Evolutionary conservation across 2,888 invertebrate genomes (phyloP).

Genomic region (Meghimatium bilineatum): DNA sequence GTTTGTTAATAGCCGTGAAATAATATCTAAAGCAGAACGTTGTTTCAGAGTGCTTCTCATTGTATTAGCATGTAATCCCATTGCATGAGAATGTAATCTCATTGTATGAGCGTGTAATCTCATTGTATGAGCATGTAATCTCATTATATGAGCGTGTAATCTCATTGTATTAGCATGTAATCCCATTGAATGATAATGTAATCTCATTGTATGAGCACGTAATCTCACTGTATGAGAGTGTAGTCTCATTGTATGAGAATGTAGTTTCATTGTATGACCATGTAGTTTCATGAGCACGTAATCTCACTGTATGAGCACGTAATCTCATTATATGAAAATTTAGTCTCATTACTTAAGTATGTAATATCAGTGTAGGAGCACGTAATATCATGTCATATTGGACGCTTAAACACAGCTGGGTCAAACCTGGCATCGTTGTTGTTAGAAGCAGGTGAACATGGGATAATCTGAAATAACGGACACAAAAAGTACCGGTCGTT

Average conservation of each 20-base stretch:
- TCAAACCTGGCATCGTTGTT: background rate
- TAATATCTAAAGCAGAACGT: background rate
- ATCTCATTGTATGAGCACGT: too few relatives aligned
- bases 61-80: too few relatives aligned
- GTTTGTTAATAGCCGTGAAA: background rate
- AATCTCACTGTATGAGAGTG: conserved; percentile 14
- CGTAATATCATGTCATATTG: background rate
- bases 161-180: too few relatives aligned
- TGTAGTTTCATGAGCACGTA: too few relatives aligned
- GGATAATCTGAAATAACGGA: background rate
- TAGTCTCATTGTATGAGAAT: background rate
- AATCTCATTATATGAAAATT: too few relatives aligned
- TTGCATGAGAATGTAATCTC: too few relatives aligned
- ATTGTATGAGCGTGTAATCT: too few relatives aligned
- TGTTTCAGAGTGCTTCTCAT: too few relatives aligned
- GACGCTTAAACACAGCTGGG: background rate
- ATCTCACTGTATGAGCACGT: too few relatives aligned
- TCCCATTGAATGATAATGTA: too few relatives aligned
- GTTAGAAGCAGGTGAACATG: conserved; percentile 34
- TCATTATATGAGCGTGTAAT: background rate
- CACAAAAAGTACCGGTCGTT: background rate
- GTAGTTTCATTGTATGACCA: conserved; percentile 3
- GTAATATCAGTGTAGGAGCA: conserved; percentile 14
- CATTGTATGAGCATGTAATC: background rate
- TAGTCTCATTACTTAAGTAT: too few relatives aligned